Evolutionary conservation across 2,888 invertebrate genomes (phyloP).

Genomic region (Crioceris asparagi): DNA sequence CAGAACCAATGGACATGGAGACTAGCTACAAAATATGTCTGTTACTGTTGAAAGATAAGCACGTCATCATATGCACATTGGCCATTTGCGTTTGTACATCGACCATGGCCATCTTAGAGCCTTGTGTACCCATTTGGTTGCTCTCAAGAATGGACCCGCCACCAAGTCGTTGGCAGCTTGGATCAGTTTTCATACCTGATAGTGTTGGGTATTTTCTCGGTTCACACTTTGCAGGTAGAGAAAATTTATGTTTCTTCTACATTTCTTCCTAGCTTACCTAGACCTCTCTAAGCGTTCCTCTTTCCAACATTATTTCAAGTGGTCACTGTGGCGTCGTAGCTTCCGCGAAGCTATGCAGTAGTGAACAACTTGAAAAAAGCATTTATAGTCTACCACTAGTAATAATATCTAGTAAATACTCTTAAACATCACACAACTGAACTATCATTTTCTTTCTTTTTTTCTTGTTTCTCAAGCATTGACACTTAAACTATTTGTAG

Average conservation of each 20-base stretch:
- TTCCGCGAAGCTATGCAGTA: too few relatives aligned
- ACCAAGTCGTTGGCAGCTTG: conserved; percentile 63
- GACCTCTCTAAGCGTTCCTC: too few relatives aligned
- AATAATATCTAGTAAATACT: too few relatives aligned
- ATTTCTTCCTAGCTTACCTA: too few relatives aligned
- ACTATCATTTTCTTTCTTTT: too few relatives aligned
- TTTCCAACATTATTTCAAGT: too few relatives aligned
- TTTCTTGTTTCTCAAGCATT: too few relatives aligned
- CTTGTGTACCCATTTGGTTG: conserved; percentile 74
- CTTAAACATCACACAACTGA: too few relatives aligned
- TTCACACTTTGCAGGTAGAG: conserved; percentile 66
- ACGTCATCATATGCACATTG: conserved; percentile 51
- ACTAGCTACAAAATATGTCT: conserved; percentile 38
- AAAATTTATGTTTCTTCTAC: too few relatives aligned
- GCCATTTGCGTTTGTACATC: conserved; percentile 70
- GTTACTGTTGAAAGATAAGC: conserved; percentile 49
- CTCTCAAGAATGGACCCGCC: conserved; percentile 53
- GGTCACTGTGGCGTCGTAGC: too few relatives aligned
- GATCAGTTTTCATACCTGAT: conserved; percentile 76
- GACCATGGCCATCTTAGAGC: conserved; percentile 73
- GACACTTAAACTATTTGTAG: conserved; percentile 21
- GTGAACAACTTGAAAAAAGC: too few relatives aligned
- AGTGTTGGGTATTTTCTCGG: conserved; percentile 75
- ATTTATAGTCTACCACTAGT: too few relatives aligned
- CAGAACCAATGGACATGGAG: conserved; percentile 12